Evolutionary conservation across 1,140 invertebrate species (phyloP), one percentile per base, ranked within the genome.

Genomic region (Heterodera schachtii): DNA sequence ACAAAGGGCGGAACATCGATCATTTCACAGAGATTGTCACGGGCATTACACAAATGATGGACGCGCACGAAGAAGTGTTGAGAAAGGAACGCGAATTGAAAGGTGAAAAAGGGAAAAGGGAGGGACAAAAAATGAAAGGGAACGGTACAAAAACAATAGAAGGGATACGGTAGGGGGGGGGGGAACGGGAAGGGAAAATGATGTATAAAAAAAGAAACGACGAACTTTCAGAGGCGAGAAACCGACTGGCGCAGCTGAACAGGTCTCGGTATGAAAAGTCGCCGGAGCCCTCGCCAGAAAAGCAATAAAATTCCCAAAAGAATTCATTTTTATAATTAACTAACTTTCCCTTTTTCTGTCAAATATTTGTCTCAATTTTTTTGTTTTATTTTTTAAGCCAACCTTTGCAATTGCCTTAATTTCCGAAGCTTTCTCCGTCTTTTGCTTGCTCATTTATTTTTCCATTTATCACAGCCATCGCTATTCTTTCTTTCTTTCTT

Each of bases 41-140:
- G 19, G 79, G 86, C 43, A 83, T 87, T 66, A 67, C 75, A 5
- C 81, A 86, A 81, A 90, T 91, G 70, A 91, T 92, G 81, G 90
- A 90, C 83, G 91, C 91, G 5, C 90, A 92, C 79, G 92, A 91
- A 19, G 94, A 96, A 87, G 95, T 98, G 0, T 91, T 98, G 31
- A 93, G 94, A 81, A 97, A 97, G 88, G 96, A 98, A 90, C 93
- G 94, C 80, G 95, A 99, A 91, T 91, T 98, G 46, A 94, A 96
- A 43, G 69, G 44, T 43, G 11, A 52, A 52, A 52, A 52, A 52
- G 49, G 49, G 11, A 96, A 76, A 43, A 47, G 7, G 0, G 75
- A 1, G 19, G 13, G n/a, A 31, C 31, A 31, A 52, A 52, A 52
- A 52, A 11, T 6, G 49, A 43, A 41, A 11, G 44, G 11, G 44